Conservation (phyloP, 2,888 invertebrate genomes). For the Acleris holmiana region DNA sequence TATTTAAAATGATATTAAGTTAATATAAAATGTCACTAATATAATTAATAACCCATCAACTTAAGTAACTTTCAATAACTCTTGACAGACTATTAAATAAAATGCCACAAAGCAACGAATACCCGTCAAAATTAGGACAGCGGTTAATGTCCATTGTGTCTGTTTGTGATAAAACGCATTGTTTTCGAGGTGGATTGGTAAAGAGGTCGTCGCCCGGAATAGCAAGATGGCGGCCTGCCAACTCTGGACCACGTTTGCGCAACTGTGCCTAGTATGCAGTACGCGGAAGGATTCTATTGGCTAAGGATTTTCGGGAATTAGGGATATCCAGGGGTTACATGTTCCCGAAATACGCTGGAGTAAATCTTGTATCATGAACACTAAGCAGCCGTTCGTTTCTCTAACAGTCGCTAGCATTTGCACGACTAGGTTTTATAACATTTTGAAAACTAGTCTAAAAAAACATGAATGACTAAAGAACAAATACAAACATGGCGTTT, state of each 20-base stretch:
- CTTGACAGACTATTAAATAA: too few species aligned
- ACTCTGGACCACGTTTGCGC: conserved; percentile 13
- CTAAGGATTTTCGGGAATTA: conserved; percentile 1
- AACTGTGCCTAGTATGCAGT: conserved; percentile 8
- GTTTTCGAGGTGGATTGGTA: conserved; percentile 12
- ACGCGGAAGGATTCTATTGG: conserved; percentile 8
- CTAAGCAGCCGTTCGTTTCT: too few species aligned
- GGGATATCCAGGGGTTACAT: not conserved
- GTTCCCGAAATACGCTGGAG: not conserved
- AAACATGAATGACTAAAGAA: too few species aligned
- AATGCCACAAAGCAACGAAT: not conserved
- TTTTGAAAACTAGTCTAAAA: too few species aligned
- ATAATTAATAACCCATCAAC: too few species aligned
- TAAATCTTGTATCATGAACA: not conserved
- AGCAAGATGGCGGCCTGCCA: conserved; percentile 18
- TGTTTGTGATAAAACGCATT: conserved; percentile 22
- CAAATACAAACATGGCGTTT: too few species aligned
- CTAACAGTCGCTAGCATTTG: too few species aligned
- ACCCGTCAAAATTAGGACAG: not conserved
- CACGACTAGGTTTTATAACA: too few species aligned
- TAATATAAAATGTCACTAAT: too few species aligned
- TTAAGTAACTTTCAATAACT: too few species aligned
- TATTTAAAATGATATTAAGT: too few species aligned
- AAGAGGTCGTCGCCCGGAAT: conserved; percentile 25
- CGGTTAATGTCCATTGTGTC: not conserved